A percentile compares a stretch with the other conserved stretches of the same genome.
Conservation (phyloP, 2,113 vertebrate species). For the Phylloscopus trochilus region DNA sequence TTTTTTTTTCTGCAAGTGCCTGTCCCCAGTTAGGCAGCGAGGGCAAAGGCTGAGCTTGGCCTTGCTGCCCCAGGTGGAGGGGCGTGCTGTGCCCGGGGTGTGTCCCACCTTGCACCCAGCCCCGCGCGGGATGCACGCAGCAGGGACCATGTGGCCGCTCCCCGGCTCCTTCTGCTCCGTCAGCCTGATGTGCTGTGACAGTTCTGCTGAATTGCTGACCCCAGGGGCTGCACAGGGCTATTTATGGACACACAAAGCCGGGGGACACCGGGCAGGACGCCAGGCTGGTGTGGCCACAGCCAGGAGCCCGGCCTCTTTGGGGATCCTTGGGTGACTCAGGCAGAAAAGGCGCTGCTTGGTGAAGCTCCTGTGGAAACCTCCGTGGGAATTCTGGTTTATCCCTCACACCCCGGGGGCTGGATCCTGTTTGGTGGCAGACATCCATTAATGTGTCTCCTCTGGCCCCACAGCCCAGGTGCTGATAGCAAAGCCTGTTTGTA, state of each 20-base stretch:
- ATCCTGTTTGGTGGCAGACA: not conserved
- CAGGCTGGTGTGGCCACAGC: not conserved
- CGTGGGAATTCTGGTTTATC: accelerated
- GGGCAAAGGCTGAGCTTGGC: not conserved
- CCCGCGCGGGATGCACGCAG: accelerated
- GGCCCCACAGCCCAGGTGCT: not conserved
- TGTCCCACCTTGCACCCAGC: not conserved
- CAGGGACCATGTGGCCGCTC: not conserved
- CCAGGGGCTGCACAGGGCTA: not conserved
- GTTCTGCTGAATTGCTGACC: constrained; percentile 28
- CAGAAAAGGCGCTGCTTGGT: accelerated
- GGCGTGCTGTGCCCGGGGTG: not conserved
- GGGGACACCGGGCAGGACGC: not conserved
- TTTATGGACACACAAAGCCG: not conserved
- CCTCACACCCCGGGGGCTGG: accelerated
- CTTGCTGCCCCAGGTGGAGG: accelerated
- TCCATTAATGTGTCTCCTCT: not conserved
- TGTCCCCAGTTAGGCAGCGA: accelerated
- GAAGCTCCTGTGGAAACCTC: not conserved
- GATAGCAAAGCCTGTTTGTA: not conserved
- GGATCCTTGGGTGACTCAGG: not conserved
- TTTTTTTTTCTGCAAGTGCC: not conserved
- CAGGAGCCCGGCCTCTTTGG: not conserved
- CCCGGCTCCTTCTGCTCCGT: accelerated
- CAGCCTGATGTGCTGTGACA: not conserved